Evolutionary conservation across 2,888 invertebrate genomes (phyloP).

Genomic region (Leptinotarsa peninsularis): DNA sequence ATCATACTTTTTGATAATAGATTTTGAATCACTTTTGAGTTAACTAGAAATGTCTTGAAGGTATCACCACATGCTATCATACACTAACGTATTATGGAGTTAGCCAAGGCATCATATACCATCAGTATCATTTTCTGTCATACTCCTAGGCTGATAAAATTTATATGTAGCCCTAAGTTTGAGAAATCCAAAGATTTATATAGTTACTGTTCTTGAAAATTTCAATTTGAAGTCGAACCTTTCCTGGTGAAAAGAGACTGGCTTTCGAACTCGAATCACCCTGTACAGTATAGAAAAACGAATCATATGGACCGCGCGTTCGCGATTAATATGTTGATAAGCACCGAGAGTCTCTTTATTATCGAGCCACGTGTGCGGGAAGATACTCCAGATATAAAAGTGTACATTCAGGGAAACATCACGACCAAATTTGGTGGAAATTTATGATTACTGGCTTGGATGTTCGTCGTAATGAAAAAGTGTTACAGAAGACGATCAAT

Average conservation of each 20-base stretch:
- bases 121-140: too few species aligned
- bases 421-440: not conserved
- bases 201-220: not conserved
- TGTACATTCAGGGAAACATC: constrained; percentile 27
- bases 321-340: constrained; percentile 47
- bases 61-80: too few species aligned
- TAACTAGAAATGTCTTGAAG: too few species aligned
- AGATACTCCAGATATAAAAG: constrained; percentile 50
- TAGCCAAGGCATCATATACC: too few species aligned
- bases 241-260: not conserved
- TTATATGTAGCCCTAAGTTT: too few species aligned
- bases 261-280: not conserved
- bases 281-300: not conserved
- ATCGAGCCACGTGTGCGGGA: constrained; percentile 49
- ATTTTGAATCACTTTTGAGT: too few species aligned
- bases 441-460: not conserved
- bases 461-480: too few species aligned
- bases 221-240: not conserved
- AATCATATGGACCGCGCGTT: constrained; percentile 5
- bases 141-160: too few species aligned
- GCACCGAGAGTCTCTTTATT: constrained; percentile 45
- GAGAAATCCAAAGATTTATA: too few species aligned
- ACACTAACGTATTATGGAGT: too few species aligned
- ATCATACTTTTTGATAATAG: too few species aligned
- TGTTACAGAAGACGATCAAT: too few species aligned